Percentiles rank a stretch among this genome's conserved stretches.
phyloP scores from a whole-genome alignment of 2,113 vertebrate species.

The Vulpes vulpes region DNA sequence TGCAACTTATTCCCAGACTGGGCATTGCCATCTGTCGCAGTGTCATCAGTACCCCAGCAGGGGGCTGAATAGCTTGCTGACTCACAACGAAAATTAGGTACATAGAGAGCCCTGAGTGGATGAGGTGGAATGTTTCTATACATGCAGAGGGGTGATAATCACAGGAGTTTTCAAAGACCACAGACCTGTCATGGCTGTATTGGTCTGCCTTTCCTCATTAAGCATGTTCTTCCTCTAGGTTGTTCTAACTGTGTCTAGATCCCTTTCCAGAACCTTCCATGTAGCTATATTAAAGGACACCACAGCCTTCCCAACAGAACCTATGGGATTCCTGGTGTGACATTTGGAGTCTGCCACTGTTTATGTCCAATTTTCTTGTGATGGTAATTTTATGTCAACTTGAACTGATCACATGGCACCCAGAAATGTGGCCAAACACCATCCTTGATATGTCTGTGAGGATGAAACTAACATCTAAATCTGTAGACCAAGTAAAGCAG shows the following conservation, averaged over 20 bases:
- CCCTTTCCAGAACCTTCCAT: not conserved
- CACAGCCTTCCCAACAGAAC: not conserved
- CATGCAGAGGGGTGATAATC: not conserved
- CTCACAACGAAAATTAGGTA: slow-evolving; percentile 52
- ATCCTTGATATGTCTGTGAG: not conserved
- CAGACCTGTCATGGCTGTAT: accelerated
- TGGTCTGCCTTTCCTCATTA: not conserved
- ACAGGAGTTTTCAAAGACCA: not conserved
- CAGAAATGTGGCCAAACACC: not conserved
- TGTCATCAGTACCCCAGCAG: slow-evolving; percentile 42
- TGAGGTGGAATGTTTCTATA: not conserved
- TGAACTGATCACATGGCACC: not conserved
- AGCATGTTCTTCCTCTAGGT: not conserved
- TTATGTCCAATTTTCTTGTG: not conserved
- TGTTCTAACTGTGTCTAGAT: not conserved
- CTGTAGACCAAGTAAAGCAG: not conserved
- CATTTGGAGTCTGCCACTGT: not conserved
- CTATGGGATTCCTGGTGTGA: not conserved
- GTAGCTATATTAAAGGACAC: not conserved
- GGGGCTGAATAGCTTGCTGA: slow-evolving; percentile 51
- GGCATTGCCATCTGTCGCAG: slow-evolving; percentile 68
- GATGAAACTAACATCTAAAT: not conserved
- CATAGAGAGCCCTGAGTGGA: slow-evolving; percentile 17
- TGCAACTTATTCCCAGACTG: slow-evolving; percentile 26
- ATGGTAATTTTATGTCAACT: not conserved